Conservation (phyloP, 2,113 vertebrate species). For the human region DNA sequence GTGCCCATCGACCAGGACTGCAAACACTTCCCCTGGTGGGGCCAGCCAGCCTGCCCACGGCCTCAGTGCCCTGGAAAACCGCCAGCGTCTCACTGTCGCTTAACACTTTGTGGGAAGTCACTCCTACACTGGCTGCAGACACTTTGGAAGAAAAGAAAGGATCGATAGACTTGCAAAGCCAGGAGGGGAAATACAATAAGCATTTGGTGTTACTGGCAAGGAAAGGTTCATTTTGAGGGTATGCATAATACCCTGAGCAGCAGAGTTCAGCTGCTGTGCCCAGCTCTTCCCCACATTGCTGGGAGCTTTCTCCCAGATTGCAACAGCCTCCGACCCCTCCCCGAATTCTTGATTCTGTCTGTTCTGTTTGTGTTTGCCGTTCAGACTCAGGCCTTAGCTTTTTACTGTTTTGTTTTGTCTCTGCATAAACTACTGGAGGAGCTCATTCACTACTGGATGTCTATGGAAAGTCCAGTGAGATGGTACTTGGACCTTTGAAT, state of each 20-base stretch:
- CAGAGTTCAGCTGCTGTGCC: background rate
- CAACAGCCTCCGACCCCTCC: background rate
- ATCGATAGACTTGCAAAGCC: background rate
- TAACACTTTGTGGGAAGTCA: background rate
- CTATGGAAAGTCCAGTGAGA: background rate
- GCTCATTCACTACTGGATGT: accelerated
- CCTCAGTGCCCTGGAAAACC: background rate
- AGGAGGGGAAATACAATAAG: background rate
- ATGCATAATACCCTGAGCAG: background rate
- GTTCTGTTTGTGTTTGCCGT: no score
- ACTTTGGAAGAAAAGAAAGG: background rate
- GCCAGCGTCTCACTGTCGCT: background rate
- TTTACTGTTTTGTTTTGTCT: background rate
- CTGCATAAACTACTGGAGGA: accelerated
- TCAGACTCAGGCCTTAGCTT: background rate
- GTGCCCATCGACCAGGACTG: background rate
- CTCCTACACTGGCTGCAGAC: background rate
- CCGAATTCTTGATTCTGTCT: background rate
- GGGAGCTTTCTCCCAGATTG: background rate
- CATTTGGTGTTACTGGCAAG: background rate
- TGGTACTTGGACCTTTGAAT: accelerated
- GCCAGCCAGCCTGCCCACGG: background rate
- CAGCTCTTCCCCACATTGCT: background rate
- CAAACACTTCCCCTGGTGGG: background rate
- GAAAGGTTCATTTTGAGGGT: background rate